phyloP scores from a whole-genome alignment of 2,113 vertebrate genomes.

The Pardalotus punctatus region DNA sequence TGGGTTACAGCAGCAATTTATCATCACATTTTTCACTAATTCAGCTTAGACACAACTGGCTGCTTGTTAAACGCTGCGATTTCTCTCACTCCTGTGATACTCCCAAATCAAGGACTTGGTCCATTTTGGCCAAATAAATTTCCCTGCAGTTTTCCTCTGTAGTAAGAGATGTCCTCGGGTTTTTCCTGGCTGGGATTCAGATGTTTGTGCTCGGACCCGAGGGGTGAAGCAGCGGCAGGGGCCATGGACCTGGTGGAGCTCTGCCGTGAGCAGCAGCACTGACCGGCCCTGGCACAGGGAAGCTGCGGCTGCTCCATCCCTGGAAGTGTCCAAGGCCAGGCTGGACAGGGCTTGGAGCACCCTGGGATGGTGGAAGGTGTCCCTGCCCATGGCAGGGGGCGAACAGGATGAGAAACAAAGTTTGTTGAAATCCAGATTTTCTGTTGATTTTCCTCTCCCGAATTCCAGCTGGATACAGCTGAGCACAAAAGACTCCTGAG shows the following conservation, averaged over 20 bases:
- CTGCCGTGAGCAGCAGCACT: background rate
- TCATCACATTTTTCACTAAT: background rate
- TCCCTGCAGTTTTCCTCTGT: background rate
- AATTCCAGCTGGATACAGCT: background rate
- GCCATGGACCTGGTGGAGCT: rapidly evolving
- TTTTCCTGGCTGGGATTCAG: background rate
- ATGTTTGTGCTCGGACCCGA: rapidly evolving
- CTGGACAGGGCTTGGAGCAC: background rate
- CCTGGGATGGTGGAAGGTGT: background rate
- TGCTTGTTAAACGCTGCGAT: rapidly evolving
- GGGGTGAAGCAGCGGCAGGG: background rate
- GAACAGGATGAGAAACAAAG: background rate
- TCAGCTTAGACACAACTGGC: background rate
- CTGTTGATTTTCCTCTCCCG: background rate
- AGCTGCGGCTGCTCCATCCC: background rate
- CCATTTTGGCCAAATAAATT: background rate
- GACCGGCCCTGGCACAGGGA: background rate
- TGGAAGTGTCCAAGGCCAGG: background rate
- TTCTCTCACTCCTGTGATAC: background rate
- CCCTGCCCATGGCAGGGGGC: background rate
- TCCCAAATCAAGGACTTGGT: background rate
- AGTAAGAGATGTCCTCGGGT: background rate
- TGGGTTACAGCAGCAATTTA: background rate
- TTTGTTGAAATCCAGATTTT: background rate
- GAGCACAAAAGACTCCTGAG: background rate